Base-by-base conservation (phyloP, 1,140 invertebrate genomes). In the Bombus soroeensis region DNA sequence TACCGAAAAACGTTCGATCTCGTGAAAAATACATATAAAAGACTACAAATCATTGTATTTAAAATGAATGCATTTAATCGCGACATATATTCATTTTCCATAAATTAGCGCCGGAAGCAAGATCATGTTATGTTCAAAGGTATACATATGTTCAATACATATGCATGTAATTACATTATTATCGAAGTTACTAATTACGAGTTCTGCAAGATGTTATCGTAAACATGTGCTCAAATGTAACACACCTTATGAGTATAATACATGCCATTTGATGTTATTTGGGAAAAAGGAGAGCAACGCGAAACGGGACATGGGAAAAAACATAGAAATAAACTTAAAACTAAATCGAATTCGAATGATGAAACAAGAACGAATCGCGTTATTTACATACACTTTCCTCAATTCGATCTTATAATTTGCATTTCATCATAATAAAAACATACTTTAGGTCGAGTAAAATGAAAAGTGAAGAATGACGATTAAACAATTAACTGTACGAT, bases 11-110 rank as follows among this genome's bases (percentile, higher is more conserved):
- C 43, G 53, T 57, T 78, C 37, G 66, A 70, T 70, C n/a, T 83
- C 32, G 34, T 76, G 74, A 47, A 71, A 68, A 68, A 41, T 70
- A 80, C 64, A 70, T 78, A 83, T 71, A 83, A 83, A 83, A 83
- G 75, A 83, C 70, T 83, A 83, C 75, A 78, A 78, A 74, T 78
- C n/a, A n/a, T 83, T 66, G 41, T 32, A 64, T 43, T 77, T 53
- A 72, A 78, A 77, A n/a, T 43, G 68, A 77, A 37, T 47, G 43
- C 18, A 34, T 66, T 75, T 43, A 76, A 76, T 57, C 25, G n/a
- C 22, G 43, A 57, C 39, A 53, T 37, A 22, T 75, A 34, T 47
- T 41, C 62, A 5, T 4, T 22, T 34, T 15, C 28, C 15, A 22
- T 66, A 71, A 39, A 28, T 71, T 39, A 71, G 68, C 37, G 68